phyloP scores from a whole-genome alignment of 2,888 invertebrate genomes.

The Resseliella maxima region DNA sequence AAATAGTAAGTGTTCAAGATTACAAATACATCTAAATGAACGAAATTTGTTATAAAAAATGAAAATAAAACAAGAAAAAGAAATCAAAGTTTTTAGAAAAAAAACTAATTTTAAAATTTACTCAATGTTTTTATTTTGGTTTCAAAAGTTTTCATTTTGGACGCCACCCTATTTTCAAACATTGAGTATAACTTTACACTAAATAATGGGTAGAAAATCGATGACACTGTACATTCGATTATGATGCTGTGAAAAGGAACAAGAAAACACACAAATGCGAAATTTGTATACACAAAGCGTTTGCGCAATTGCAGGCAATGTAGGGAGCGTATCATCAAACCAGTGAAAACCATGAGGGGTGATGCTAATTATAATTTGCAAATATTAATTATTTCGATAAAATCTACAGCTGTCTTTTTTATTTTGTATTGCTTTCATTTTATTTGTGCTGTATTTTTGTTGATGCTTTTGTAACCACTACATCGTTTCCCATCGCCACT shows the following conservation, averaged over 20 bases:
- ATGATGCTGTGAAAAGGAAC: not conserved
- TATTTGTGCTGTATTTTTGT: constrained; percentile 11
- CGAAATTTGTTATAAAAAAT: not conserved
- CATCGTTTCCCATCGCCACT: constrained; percentile 28
- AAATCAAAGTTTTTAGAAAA: not conserved
- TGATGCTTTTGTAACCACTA: constrained; percentile 41
- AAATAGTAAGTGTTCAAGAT: too few species aligned
- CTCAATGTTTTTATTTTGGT: not conserved
- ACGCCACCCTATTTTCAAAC: constrained; percentile 23
- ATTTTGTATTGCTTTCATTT: not conserved
- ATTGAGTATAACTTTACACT: not conserved
- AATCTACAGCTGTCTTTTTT: constrained; percentile 54
- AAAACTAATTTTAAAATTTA: not conserved
- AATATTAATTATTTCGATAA: constrained; percentile 55
- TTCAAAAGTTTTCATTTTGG: not conserved
- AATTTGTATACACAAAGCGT: not conserved
- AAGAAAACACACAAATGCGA: not conserved
- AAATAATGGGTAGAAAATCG: constrained; percentile 45
- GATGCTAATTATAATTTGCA: constrained; percentile 55
- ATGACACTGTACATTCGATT: not conserved
- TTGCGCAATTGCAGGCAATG: constrained; percentile 30
- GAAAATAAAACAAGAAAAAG: not conserved
- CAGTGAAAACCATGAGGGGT: constrained; percentile 50
- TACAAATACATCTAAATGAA: too few species aligned
- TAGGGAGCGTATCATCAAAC: not conserved